Evolutionary conservation across 1,140 invertebrate genomes (phyloP).

Genomic region (Pararge aegeria): DNA sequence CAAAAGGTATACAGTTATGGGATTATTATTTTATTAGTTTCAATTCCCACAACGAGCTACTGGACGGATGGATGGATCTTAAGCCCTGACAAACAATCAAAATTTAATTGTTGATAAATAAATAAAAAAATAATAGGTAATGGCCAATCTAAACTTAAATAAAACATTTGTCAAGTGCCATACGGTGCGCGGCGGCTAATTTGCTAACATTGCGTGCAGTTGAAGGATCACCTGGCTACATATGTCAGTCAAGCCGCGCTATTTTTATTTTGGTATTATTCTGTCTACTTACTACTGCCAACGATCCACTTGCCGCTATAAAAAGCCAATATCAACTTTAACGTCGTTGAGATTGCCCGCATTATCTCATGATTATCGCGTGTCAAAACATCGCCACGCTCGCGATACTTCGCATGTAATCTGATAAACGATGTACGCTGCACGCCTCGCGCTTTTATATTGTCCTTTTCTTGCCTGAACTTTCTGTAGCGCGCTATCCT

Average conservation of each 20-base stretch:
- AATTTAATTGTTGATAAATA: not conserved
- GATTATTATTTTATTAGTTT: too few relatives aligned
- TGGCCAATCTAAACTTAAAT: constrained; percentile 27
- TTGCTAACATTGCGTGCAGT: constrained; percentile 42
- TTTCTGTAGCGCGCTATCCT: constrained; percentile 41
- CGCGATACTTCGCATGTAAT: constrained; percentile 79
- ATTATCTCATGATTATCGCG: constrained; percentile 80
- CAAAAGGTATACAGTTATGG: too few relatives aligned
- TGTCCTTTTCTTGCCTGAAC: constrained; percentile 42
- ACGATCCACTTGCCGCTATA: constrained; percentile 57
- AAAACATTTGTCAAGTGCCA: constrained; percentile 49
- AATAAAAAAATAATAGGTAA: constrained; percentile 29
- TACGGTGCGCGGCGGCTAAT: constrained; percentile 32
- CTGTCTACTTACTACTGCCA: constrained; percentile 52
- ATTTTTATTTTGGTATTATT: constrained; percentile 58
- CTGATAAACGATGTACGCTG: constrained; percentile 79
- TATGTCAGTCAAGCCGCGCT: constrained; percentile 52
- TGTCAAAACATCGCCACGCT: constrained; percentile 80
- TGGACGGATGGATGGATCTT: too few relatives aligned
- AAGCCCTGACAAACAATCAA: too few relatives aligned
- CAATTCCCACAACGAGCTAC: too few relatives aligned
- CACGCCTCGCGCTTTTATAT: constrained; percentile 66
- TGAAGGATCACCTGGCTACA: constrained; percentile 54
- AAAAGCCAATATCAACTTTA: constrained; percentile 79
- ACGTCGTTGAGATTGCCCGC: constrained; percentile 71